phyloP scores from a whole-genome alignment of 1,140 invertebrate genomes.

The Samia ricini region DNA sequence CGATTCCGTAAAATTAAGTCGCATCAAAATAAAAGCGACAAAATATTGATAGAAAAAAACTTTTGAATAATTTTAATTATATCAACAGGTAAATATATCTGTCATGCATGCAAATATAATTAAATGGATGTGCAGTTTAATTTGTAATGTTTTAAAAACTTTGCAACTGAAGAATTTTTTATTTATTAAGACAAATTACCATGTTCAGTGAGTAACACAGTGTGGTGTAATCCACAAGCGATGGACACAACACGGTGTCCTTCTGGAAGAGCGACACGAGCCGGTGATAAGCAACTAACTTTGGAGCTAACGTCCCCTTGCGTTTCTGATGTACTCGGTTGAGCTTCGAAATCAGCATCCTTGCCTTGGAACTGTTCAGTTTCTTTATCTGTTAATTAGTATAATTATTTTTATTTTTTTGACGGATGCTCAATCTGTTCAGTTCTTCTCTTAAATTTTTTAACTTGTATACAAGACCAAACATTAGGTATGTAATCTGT shows the following conservation, averaged over 20 bases:
- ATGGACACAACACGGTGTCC: slow-evolving; percentile 87
- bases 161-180: too few species aligned
- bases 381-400: slow-evolving; percentile 28
- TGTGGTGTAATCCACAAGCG: slow-evolving; percentile 94
- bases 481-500: too few species aligned
- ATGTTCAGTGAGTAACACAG: slow-evolving; percentile 80
- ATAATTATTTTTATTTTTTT: neutral
- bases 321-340: slow-evolving; percentile 71
- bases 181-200: slow-evolving; percentile 44
- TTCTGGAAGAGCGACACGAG: slow-evolving; percentile 83
- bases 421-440: neutral
- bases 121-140: too few species aligned
- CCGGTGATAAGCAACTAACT: slow-evolving; percentile 86
- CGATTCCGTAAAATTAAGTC: too few species aligned
- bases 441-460: too few species aligned
- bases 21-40: too few species aligned
- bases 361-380: slow-evolving; percentile 10
- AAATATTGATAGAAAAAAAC: too few species aligned
- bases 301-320: slow-evolving; percentile 81
- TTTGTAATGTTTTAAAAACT: too few species aligned
- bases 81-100: too few species aligned
- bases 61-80: too few species aligned
- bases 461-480: too few species aligned
- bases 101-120: too few species aligned
- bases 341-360: slow-evolving; percentile 31